Percentiles rank a stretch among this genome's conserved stretches.
These are phyloP conservation scores for Rhagonycha lutea DNA, from an alignment of 2,888 invertebrate species.

Conservation along the genomic window DNA sequence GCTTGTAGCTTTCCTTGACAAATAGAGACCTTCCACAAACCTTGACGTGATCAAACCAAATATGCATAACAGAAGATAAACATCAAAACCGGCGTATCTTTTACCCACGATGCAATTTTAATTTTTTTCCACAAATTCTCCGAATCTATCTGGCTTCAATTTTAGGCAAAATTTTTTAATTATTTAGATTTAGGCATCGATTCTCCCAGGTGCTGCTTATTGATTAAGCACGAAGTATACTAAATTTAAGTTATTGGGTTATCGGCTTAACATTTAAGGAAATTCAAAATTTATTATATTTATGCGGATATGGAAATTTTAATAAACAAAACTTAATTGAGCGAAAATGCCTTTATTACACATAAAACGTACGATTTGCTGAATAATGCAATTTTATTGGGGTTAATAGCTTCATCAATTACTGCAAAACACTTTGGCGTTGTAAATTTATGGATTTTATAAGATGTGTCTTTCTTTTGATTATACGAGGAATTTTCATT, in stretches of 20 bases:
- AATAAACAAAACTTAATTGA: background rate
- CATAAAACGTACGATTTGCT: background rate
- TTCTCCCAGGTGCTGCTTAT: background rate
- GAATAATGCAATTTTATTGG: background rate
- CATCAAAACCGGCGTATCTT: background rate
- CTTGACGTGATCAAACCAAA: background rate
- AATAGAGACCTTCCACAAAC: background rate
- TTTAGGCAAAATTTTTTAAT: too few relatives aligned
- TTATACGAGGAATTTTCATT: background rate
- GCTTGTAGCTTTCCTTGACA: background rate
- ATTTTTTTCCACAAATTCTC: too few relatives aligned
- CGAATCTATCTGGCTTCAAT: too few relatives aligned
- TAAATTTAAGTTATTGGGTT: background rate
- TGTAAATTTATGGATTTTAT: background rate
- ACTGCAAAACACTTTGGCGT: background rate
- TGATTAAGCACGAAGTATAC: background rate
- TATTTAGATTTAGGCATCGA: background rate
- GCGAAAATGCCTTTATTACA: background rate
- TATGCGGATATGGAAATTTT: background rate
- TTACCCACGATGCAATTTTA: too few relatives aligned
- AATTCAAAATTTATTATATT: background rate
- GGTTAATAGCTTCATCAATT: background rate
- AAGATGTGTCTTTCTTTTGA: background rate
- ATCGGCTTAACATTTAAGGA: background rate
- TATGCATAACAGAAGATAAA: background rate